Evolutionary conservation across 2,797 vertebrate genomes (phyloP).

Genomic region (Emys orbicularis): DNA sequence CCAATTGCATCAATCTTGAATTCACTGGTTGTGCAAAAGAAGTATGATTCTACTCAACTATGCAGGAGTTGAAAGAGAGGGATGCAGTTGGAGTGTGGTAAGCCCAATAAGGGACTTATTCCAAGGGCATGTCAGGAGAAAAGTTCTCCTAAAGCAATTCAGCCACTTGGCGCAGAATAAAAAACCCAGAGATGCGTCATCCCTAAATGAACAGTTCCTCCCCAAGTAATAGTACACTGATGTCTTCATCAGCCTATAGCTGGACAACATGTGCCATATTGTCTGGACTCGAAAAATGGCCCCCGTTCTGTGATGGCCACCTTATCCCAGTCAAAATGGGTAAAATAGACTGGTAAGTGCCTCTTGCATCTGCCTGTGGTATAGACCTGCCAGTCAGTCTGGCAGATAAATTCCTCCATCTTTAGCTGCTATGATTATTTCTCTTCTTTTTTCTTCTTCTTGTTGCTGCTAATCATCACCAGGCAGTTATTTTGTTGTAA

Average conservation of each 20-base stretch:
- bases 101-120: background rate
- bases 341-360: background rate
- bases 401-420: background rate
- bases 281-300: background rate
- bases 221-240: background rate
- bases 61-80: background rate
- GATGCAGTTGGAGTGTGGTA: background rate
- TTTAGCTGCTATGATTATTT: background rate
- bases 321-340: background rate
- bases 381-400: background rate
- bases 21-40: background rate
- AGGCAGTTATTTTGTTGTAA: slow-evolving; percentile 23
- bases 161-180: background rate
- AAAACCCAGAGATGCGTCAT: background rate
- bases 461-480: background rate
- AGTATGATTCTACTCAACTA: slow-evolving; percentile 13
- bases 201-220: background rate
- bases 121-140: background rate
- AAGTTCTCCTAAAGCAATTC: background rate
- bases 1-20: background rate
- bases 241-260: background rate
- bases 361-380: background rate
- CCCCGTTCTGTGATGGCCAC: background rate
- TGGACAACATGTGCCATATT: slow-evolving; percentile 16
- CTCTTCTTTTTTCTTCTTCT: background rate